A percentile compares a stretch with the other conserved stretches of the same genome.
Evolutionary conservation across 2,888 invertebrate species (phyloP).

Genomic region (Scaptomyza polygonia): DNA sequence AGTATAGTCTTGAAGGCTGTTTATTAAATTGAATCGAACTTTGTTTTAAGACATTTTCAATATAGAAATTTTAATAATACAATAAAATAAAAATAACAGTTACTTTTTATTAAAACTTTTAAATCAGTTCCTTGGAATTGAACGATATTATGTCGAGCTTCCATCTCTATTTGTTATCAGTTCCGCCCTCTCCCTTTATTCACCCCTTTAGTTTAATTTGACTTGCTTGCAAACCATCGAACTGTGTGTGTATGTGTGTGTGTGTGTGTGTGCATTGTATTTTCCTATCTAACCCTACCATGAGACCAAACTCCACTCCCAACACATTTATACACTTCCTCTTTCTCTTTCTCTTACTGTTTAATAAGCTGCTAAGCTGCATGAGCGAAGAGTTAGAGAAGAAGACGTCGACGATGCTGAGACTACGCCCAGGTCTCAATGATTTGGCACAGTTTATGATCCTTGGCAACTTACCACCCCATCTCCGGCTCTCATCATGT

Average conservation of each 20-base stretch:
- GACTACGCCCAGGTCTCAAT: slow-evolving; percentile 23
- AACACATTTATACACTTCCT: too few species aligned
- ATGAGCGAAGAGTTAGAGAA: slow-evolving; percentile 7
- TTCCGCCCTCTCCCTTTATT: neutral
- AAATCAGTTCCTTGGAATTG: neutral
- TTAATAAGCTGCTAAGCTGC: slow-evolving; percentile 59
- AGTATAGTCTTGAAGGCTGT: neutral
- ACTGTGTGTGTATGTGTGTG: slow-evolving; percentile 25
- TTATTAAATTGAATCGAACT: too few species aligned
- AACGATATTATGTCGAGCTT: neutral
- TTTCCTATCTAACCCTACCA: slow-evolving; percentile 5
- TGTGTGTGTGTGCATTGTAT: slow-evolving; percentile 7
- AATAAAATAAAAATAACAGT: too few species aligned
- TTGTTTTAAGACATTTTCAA: too few species aligned
- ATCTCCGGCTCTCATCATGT: neutral
- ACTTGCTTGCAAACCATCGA: slow-evolving; percentile 40
- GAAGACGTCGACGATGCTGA: slow-evolving; percentile 7
- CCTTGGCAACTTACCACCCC: slow-evolving; percentile 11
- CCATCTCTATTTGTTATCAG: neutral
- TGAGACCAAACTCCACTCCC: neutral
- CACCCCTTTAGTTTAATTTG: slow-evolving; percentile 30
- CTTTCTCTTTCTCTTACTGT: slow-evolving; percentile 1
- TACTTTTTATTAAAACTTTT: too few species aligned
- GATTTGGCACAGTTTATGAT: slow-evolving; percentile 49
- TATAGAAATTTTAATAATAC: too few species aligned